A percentile compares a stretch with the other conserved stretches of the same genome.
phyloP scores from a whole-genome alignment of 2,888 invertebrate species.

The Acanthococcus lagerstroemiae region DNA sequence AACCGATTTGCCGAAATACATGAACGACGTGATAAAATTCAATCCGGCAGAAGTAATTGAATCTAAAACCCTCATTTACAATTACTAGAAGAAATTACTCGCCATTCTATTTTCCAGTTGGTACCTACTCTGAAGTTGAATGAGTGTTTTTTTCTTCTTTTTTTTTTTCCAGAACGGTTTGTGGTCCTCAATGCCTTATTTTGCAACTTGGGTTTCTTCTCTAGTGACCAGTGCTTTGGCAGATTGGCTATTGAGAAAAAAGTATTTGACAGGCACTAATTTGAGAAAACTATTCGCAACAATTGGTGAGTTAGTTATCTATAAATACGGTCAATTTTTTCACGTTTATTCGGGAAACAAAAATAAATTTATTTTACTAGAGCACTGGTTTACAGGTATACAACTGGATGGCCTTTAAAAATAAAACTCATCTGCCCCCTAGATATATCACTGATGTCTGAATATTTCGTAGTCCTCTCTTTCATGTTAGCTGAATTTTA shows the following conservation, averaged over 20 bases:
- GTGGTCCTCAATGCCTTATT: constrained; percentile 54
- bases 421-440: neutral
- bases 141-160: too few species aligned
- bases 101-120: too few species aligned
- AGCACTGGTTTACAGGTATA: neutral
- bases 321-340: too few species aligned
- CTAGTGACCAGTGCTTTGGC: constrained; percentile 55
- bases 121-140: too few species aligned
- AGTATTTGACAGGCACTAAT: constrained; percentile 48
- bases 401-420: neutral
- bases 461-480: neutral
- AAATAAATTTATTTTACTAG: too few species aligned
- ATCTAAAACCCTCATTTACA: neutral
- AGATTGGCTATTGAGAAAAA: constrained; percentile 55
- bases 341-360: too few species aligned
- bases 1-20: constrained; percentile 59
- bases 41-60: constrained; percentile 47
- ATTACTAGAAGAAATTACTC: too few species aligned
- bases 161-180: constrained; percentile 46
- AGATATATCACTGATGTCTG: neutral
- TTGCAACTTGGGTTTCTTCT: constrained; percentile 56
- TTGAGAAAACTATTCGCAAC: constrained; percentile 47
- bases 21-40: constrained; percentile 57
- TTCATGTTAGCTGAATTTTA: neutral
- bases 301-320: constrained; percentile 22